These are phyloP conservation scores for Drosophila arizonae DNA, from an alignment of 1,140 invertebrate species.

Conservation along the genomic window DNA sequence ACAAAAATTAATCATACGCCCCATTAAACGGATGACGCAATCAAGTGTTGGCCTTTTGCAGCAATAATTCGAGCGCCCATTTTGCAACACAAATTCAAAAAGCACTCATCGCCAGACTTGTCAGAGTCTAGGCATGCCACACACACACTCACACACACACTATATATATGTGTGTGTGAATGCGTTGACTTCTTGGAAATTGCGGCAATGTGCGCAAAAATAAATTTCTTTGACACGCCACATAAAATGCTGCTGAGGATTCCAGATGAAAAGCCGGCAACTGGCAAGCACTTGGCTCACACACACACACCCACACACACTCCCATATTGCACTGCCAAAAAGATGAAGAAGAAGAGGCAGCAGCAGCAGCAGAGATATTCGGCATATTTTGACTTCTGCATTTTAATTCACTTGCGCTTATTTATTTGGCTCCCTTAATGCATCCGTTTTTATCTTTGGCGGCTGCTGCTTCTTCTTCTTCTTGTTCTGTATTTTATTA, in stretches of 20 bases:
- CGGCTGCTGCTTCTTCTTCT: constrained; percentile 8
- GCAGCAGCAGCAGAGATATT: no score
- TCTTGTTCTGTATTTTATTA: not conserved
- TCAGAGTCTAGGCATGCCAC: constrained; percentile 29
- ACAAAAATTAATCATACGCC: constrained; percentile 75
- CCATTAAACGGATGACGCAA: constrained; percentile 77
- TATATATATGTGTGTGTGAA: constrained; percentile 7
- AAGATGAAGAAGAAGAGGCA: not conserved
- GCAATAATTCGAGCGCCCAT: constrained; percentile 54
- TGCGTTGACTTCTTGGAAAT: constrained; percentile 66
- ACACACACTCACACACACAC: constrained; percentile 20
- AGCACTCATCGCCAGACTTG: constrained; percentile 41
- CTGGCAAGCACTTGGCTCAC: constrained; percentile 13
- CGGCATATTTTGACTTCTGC: constrained; percentile 21
- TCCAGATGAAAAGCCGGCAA: constrained; percentile 38
- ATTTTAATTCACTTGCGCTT: constrained; percentile 42
- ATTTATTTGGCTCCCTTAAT: constrained; percentile 50
- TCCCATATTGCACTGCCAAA: constrained; percentile 28
- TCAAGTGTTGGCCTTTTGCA: constrained; percentile 41
- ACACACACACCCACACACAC: constrained; percentile 4
- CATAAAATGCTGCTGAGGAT: constrained; percentile 43
- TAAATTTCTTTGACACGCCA: constrained; percentile 60
- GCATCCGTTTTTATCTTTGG: constrained; percentile 16
- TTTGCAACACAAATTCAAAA: constrained; percentile 49
- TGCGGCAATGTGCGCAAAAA: constrained; percentile 67